Conservation (phyloP, 2,888 invertebrate species). For the Zygaena filipendulae region DNA sequence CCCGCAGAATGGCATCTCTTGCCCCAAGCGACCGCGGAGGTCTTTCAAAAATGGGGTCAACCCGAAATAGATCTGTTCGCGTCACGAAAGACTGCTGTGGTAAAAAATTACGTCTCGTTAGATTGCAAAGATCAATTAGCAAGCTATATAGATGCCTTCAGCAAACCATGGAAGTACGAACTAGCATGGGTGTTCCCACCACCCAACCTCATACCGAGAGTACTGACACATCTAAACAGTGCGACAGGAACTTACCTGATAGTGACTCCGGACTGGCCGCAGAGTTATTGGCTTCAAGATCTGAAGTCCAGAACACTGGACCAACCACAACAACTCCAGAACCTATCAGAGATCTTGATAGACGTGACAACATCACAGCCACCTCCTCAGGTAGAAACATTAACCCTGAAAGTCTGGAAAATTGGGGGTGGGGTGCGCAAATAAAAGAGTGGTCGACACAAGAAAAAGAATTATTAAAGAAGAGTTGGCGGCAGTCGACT, state of each 20-base stretch:
- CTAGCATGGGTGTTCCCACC: slow-evolving; percentile 15
- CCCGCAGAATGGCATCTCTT: slow-evolving; percentile 18
- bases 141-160: slow-evolving; percentile 9
- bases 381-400: slow-evolving; percentile 1
- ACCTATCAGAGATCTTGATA: slow-evolving; percentile 6
- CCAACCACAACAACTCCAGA: slow-evolving; percentile 1
- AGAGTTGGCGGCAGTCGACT: slow-evolving; percentile 11
- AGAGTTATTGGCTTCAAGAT: slow-evolving; percentile 11
- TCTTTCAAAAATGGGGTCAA: slow-evolving; percentile 16
- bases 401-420: slow-evolving; percentile 3
- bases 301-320: slow-evolving; percentile 4
- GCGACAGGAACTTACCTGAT: slow-evolving; percentile 7
- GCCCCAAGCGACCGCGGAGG: slow-evolving; percentile 5
- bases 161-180: slow-evolving; percentile 13
- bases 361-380: slow-evolving; percentile 9
- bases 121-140: slow-evolving; percentile 7
- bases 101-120: slow-evolving; percentile 9
- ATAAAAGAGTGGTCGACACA: slow-evolving; percentile 2
- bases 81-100: slow-evolving; percentile 9
- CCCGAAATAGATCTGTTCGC: slow-evolving; percentile 16
- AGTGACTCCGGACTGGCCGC: slow-evolving; percentile 5
- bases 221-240: slow-evolving; percentile 12
- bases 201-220: slow-evolving; percentile 9
- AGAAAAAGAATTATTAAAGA: slow-evolving; percentile 1
- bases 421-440: slow-evolving; percentile 3